phyloP scores from a whole-genome alignment of 2,113 vertebrate genomes.

The Sardina pilchardus region DNA sequence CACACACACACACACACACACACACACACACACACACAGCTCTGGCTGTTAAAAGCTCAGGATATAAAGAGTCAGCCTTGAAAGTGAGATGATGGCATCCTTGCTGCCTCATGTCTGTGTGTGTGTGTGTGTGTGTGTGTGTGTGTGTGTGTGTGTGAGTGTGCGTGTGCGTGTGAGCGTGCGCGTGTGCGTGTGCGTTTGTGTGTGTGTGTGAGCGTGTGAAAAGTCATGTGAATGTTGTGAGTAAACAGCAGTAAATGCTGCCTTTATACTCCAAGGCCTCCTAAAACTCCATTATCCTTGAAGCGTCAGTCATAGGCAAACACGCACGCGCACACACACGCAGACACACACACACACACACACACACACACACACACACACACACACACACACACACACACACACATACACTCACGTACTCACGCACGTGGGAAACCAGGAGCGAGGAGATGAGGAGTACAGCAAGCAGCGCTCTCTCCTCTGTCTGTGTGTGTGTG shows the following conservation, averaged over 20 bases:
- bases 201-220: too few relatives aligned
- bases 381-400: background rate
- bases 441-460: too few relatives aligned
- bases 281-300: constrained; percentile 24
- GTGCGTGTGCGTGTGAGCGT: background rate
- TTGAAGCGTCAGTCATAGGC: too few relatives aligned
- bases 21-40: background rate
- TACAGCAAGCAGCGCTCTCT: too few relatives aligned
- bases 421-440: too few relatives aligned
- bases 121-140: background rate
- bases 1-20: background rate
- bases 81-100: background rate
- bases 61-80: background rate
- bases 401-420: too few relatives aligned
- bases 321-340: background rate
- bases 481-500: too few relatives aligned
- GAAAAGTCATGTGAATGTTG: constrained; percentile 21
- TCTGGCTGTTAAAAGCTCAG: background rate
- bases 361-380: background rate
- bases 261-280: constrained; percentile 36
- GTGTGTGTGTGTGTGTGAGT: too few relatives aligned
- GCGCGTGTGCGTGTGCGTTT: background rate
- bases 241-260: constrained; percentile 28
- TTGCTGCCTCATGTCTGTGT: background rate
- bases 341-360: too few relatives aligned